Evolutionary conservation across 2,888 invertebrate genomes (phyloP).

Genomic region (Cephus pulcher): DNA sequence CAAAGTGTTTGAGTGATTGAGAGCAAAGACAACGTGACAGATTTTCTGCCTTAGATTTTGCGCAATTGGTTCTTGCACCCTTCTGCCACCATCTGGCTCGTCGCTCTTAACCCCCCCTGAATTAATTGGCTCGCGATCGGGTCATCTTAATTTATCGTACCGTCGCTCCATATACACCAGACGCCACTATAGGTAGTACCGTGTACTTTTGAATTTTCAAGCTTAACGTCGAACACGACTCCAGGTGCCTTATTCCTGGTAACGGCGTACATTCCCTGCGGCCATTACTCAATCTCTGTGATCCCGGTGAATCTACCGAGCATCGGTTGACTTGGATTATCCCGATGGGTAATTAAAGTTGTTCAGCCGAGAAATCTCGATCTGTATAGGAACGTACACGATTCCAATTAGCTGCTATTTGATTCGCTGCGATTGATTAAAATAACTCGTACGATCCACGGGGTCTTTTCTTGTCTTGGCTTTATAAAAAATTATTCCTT

Average conservation of each 20-base stretch:
- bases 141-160: not conserved
- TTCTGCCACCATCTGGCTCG: not conserved
- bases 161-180: not conserved
- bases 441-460: not conserved
- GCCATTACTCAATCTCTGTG: not conserved
- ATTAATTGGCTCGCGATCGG: not conserved
- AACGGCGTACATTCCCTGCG: not conserved
- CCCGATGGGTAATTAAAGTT: not conserved
- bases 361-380: not conserved
- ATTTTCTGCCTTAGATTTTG: not conserved
- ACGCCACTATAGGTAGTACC: not conserved
- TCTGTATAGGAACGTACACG: not conserved
- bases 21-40: slow-evolving; percentile 23
- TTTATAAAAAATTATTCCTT: not conserved
- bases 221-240: not conserved
- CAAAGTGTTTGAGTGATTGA: slow-evolving; percentile 39
- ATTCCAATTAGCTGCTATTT: not conserved
- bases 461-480: not conserved
- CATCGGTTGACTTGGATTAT: not conserved
- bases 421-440: not conserved
- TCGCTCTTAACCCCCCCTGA: not conserved
- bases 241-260: not conserved
- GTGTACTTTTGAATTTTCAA: not conserved
- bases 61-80: not conserved
- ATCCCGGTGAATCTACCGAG: not conserved